Evolutionary conservation across 2,888 invertebrate genomes (phyloP), one percentile per base, ranked within the genome.

Genomic region (Mechanitis mazaeus): DNA sequence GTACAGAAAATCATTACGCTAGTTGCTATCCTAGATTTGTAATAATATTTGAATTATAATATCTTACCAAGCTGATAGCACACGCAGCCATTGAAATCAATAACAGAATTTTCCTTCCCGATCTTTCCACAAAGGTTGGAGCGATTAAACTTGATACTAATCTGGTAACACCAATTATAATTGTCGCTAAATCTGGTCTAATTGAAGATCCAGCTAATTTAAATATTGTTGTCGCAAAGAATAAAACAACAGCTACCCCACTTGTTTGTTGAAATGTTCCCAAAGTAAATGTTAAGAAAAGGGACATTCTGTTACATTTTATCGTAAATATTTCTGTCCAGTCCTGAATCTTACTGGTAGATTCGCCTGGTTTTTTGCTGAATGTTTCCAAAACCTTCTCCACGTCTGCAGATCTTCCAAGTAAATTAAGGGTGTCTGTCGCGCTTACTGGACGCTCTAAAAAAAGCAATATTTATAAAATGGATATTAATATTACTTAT

Each of bases 211-310:
- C 78, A 12, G 79, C 77, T 28, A 71, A 55, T 5, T 73, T 60
- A 46, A 81, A 81, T 38, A 81, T 80, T 0, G 74, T 75, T 0
- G 77, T 80, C 0, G 77, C 72, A 59, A 76, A 81, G 56, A 77
- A 77, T 5, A 77, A 54, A 0, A 80, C 72, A 0, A 74, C 72
- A 2, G 75, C 71, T 0, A 78, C 72, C 33, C 80, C 81, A 60
- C 80, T 77, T 0, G 69, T 64, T 38, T 79, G 75, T 53, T 78
- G 78, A 4, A 79, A 72, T 0, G 74, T 64, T 1, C 69, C 68
- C 3, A 80, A 58, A n/a, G 69, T 67, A 33, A 79, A 67, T 0
- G 76, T 76, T 3, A 80, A 72, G 9, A 75, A 70, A 0, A 80
- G 64, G 3, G 78, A 75, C 59, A 64, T 75, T 54, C 74, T 71